Conservation (phyloP, 2,888 invertebrate genomes). For the Euplagia quadripunctaria region DNA sequence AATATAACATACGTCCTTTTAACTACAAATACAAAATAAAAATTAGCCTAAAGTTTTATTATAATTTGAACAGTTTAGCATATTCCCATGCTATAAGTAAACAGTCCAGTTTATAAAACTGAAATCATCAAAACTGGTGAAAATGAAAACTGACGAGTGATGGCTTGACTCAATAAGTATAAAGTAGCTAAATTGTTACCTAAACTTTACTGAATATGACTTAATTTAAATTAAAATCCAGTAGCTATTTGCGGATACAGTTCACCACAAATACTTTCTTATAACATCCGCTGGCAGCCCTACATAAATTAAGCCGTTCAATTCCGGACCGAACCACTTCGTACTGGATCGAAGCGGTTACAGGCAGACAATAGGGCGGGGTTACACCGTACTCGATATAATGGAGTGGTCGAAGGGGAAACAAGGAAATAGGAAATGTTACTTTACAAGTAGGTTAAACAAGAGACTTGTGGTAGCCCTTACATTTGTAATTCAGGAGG, state of each 20-base stretch:
- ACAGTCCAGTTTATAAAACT: background rate
- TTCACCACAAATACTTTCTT: background rate
- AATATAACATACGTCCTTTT: too few species aligned
- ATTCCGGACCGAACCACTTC: slow-evolving; percentile 47
- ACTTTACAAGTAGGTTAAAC: background rate
- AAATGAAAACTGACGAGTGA: background rate
- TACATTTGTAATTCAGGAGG: too few species aligned
- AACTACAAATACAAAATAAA: too few species aligned
- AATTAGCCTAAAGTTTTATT: too few species aligned
- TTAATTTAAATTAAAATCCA: background rate
- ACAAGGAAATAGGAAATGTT: background rate
- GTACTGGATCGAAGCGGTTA: slow-evolving; percentile 50
- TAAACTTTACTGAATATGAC: background rate
- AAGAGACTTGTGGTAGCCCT: background rate
- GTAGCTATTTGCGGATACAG: background rate
- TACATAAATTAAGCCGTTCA: slow-evolving; percentile 53
- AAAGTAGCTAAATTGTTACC: background rate
- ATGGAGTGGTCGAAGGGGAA: slow-evolving; percentile 20
- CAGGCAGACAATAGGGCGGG: slow-evolving; percentile 45
- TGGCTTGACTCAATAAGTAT: background rate
- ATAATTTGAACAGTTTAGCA: too few species aligned
- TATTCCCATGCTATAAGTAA: too few species aligned
- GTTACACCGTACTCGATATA: slow-evolving; percentile 41
- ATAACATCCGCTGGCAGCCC: slow-evolving; percentile 17
- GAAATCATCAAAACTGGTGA: background rate